phyloP scores from a whole-genome alignment of 2,888 invertebrate species.

The Chloroclysta siterata region DNA sequence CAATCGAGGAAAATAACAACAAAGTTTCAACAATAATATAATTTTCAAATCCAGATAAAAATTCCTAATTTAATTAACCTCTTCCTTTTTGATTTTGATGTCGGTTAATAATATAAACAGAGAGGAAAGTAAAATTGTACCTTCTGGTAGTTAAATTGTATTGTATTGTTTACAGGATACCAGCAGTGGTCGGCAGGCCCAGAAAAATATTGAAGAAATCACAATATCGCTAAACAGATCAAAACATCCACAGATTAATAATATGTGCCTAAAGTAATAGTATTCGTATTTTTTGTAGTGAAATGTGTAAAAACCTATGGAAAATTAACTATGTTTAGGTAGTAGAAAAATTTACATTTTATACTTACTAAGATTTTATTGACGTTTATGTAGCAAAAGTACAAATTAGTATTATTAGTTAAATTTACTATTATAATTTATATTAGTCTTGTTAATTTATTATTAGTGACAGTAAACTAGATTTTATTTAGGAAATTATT shows the following conservation, averaged over 20 bases:
- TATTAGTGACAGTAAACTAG: not conserved
- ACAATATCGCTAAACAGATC: conserved; percentile 11
- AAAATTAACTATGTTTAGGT: not conserved
- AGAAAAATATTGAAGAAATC: conserved; percentile 28
- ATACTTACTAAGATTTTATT: not conserved
- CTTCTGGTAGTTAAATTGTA: not conserved
- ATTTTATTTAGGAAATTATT: not conserved
- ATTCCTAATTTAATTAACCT: no score
- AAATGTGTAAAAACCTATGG: not conserved
- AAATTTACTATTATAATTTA: not conserved
- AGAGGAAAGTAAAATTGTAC: not conserved
- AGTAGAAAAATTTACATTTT: conserved; percentile 9
- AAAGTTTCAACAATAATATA: no score
- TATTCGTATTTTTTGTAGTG: not conserved
- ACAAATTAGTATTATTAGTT: not conserved
- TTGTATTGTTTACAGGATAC: conserved; percentile 37
- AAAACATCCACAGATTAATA: not conserved
- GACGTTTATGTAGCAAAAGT: not conserved
- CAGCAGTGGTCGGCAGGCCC: conserved; percentile 36
- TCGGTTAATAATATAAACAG: not conserved
- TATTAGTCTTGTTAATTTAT: not conserved
- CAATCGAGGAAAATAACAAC: no score
- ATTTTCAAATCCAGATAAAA: no score
- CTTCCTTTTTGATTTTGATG: no score
- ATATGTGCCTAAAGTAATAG: not conserved